phyloP scores from a whole-genome alignment of 2,797 vertebrate genomes.

The Siniperca scherzeri region DNA sequence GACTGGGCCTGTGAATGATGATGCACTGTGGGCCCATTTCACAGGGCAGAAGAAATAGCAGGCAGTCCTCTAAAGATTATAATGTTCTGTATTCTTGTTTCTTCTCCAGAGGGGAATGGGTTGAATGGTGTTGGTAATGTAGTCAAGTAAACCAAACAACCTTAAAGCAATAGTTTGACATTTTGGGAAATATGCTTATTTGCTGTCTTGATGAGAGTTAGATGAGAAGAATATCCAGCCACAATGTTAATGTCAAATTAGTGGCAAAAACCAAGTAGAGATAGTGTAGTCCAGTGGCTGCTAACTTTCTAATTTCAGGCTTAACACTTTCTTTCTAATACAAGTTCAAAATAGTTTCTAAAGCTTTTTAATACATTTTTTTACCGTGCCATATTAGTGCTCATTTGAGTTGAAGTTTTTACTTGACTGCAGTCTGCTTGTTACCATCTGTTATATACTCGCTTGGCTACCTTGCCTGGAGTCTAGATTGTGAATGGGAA shows the following conservation, averaged over 20 bases:
- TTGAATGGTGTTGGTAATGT: neutral
- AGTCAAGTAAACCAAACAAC: slow-evolving; percentile 11
- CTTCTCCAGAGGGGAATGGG: neutral
- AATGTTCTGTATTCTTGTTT: neutral
- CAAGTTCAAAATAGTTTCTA: slow-evolving; percentile 26
- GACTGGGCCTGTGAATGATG: slow-evolving; percentile 27
- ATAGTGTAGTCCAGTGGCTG: neutral
- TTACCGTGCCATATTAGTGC: slow-evolving; percentile 57
- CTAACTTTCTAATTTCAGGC: slow-evolving; percentile 21
- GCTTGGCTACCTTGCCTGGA: slow-evolving; percentile 65
- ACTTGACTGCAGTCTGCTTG: slow-evolving; percentile 63
- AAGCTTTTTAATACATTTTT: slow-evolving; percentile 50
- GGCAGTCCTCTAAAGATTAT: slow-evolving; percentile 27
- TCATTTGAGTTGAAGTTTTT: slow-evolving; percentile 58
- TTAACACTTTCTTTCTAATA: slow-evolving; percentile 16
- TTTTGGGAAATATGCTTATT: neutral
- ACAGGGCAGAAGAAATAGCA: slow-evolving; percentile 8
- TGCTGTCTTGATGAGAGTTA: neutral
- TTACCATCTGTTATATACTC: slow-evolving; percentile 71
- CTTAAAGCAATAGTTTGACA: neutral
- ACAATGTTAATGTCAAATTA: slow-evolving; percentile 7
- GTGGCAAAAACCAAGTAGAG: neutral
- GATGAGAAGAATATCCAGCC: neutral
- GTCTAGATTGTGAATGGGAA: slow-evolving; percentile 49
- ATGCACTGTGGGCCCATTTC: slow-evolving; percentile 31